Evolutionary conservation across 2,888 invertebrate species (phyloP).

Genomic region (Myathropa florea): DNA sequence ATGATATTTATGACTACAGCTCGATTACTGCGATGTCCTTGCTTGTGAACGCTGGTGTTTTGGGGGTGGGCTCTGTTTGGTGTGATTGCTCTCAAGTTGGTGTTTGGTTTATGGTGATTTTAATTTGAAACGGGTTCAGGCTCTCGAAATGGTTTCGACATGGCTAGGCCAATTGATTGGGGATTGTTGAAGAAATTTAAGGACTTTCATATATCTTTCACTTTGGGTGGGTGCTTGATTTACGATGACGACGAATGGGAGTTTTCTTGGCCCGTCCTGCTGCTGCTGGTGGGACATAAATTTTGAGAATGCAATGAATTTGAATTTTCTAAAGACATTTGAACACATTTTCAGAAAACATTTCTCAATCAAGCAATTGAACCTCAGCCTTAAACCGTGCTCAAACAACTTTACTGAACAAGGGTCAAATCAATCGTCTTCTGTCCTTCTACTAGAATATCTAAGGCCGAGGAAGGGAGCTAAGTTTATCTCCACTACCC

Average conservation of each 20-base stretch:
- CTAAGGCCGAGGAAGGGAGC: too few relatives aligned
- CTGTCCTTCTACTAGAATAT: too few relatives aligned
- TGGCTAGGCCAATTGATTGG: conserved; percentile 59
- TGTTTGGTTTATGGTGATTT: conserved; percentile 68
- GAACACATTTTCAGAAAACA: too few relatives aligned
- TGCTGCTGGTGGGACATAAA: not conserved
- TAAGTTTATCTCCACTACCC: too few relatives aligned
- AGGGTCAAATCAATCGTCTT: too few relatives aligned
- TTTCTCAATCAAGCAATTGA: too few relatives aligned
- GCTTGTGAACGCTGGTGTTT: conserved; percentile 28
- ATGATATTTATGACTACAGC: conserved; percentile 67
- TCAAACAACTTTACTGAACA: too few relatives aligned
- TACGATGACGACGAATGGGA: not conserved
- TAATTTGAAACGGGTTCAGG: conserved; percentile 59
- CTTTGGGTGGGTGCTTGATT: not conserved
- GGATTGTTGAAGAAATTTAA: conserved; percentile 39
- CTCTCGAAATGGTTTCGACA: conserved; percentile 39
- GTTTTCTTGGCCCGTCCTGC: not conserved
- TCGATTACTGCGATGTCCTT: conserved; percentile 67
- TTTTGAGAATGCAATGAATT: not conserved
- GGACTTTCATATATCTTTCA: not conserved
- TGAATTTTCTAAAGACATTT: not conserved
- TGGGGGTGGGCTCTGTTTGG: not conserved
- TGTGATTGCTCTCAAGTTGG: conserved; percentile 56
- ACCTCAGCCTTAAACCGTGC: too few relatives aligned